Evolutionary conservation across 1,140 invertebrate species (phyloP).

Genomic region (Caenorhabditis inopinata): DNA sequence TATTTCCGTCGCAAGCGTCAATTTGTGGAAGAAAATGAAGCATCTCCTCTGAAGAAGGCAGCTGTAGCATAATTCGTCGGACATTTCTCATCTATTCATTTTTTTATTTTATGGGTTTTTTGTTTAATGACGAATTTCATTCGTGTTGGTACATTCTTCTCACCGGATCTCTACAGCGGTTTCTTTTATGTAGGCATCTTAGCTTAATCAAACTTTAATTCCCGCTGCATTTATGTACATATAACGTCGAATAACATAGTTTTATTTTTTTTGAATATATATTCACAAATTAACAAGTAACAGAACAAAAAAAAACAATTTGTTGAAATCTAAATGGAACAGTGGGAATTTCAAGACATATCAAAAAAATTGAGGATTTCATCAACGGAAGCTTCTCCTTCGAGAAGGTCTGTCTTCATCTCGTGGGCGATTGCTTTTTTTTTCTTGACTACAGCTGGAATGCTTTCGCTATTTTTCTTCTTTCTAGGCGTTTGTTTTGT

Average conservation of each 20-base stretch:
- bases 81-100: neutral
- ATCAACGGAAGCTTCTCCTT: constrained; percentile 39
- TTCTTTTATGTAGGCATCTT: neutral
- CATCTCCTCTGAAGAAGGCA: neutral
- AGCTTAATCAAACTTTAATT: neutral
- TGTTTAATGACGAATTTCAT: neutral
- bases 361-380: constrained; percentile 39
- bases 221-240: neutral
- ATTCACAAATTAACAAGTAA: constrained; percentile 13
- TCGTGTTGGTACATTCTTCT: neutral
- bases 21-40: neutral
- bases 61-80: neutral
- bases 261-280: neutral
- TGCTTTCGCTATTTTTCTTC: neutral
- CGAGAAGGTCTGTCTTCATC: constrained; percentile 1
- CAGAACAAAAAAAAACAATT: constrained; percentile 17
- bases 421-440: neutral
- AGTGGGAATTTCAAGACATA: neutral
- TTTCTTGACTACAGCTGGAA: neutral
- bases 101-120: constrained; percentile 7
- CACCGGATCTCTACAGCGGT: neutral
- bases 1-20: constrained; percentile 2
- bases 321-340: neutral
- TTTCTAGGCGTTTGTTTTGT: neutral
- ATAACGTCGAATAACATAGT: neutral